Percentiles rank a stretch among this genome's conserved stretches.
phyloP scores from a whole-genome alignment of 2,113 vertebrate genomes.

The Morone chrysops region DNA sequence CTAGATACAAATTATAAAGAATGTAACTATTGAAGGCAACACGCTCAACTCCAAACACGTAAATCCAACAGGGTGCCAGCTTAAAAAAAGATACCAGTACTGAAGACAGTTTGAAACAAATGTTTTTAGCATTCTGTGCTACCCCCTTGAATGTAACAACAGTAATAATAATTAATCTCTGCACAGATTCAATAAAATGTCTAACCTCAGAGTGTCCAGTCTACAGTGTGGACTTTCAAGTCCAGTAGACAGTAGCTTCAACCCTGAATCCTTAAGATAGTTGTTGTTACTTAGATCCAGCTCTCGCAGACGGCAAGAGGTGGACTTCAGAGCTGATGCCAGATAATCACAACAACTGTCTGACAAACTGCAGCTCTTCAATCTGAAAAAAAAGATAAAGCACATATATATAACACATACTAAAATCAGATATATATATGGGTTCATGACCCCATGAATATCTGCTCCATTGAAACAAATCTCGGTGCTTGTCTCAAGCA shows the following conservation, averaged over 20 bases:
- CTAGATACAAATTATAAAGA: neutral
- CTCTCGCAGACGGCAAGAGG: slow-evolving; percentile 8
- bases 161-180: neutral
- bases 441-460: too few species aligned
- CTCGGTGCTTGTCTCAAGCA: too few species aligned
- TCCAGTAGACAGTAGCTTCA: slow-evolving; percentile 8
- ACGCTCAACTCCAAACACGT: neutral
- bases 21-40: neutral
- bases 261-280: slow-evolving; percentile 18
- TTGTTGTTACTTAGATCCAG: slow-evolving; percentile 39
- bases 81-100: neutral
- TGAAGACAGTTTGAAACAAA: neutral
- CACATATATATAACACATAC: neutral
- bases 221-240: slow-evolving; percentile 20
- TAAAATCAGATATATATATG: too few species aligned
- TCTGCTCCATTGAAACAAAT: too few species aligned
- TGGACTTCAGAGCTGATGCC: slow-evolving; percentile 13
- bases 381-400: neutral
- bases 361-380: slow-evolving; percentile 36
- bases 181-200: neutral
- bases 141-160: neutral
- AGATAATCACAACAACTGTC: slow-evolving; percentile 28
- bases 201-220: slow-evolving; percentile 29
- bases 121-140: neutral
- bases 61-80: neutral